phyloP scores from a whole-genome alignment of 2,113 vertebrate genomes.

The Plestiodon gilberti region DNA sequence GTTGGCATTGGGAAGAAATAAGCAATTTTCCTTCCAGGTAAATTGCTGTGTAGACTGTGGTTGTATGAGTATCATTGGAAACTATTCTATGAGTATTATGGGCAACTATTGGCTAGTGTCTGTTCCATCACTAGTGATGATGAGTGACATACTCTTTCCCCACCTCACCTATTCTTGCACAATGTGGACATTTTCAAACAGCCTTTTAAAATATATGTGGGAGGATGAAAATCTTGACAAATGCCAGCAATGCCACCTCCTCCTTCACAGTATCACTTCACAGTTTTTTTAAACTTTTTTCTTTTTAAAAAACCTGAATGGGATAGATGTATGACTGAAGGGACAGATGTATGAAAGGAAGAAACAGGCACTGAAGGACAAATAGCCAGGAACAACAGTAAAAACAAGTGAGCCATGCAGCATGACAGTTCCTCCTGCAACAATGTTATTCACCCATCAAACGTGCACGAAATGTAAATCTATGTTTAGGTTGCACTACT shows the following conservation, averaged over 20 bases:
- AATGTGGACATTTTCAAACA: neutral
- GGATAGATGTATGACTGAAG: neutral
- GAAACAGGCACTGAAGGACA: neutral
- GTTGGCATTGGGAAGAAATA: neutral
- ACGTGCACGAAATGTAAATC: neutral
- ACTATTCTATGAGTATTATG: neutral
- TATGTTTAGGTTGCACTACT: neutral
- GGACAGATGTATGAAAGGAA: neutral
- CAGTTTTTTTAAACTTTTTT: too few relatives aligned
- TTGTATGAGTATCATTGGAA: neutral
- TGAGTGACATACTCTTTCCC: neutral
- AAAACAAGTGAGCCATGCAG: neutral
- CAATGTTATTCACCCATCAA: neutral
- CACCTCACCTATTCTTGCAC: neutral
- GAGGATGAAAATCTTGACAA: too few relatives aligned
- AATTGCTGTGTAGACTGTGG: neutral
- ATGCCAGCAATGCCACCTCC: too few relatives aligned
- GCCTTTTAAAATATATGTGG: neutral
- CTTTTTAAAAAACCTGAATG: too few relatives aligned
- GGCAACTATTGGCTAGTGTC: neutral
- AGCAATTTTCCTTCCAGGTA: conserved; percentile 8
- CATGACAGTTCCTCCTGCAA: neutral
- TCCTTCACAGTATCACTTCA: too few relatives aligned
- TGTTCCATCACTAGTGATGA: neutral
- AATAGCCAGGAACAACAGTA: neutral